Percentiles rank a stretch among this genome's conserved stretches.
These are phyloP conservation scores for Numenius arquata DNA, from an alignment of 2,113 vertebrate genomes.

Conservation along the genomic window DNA sequence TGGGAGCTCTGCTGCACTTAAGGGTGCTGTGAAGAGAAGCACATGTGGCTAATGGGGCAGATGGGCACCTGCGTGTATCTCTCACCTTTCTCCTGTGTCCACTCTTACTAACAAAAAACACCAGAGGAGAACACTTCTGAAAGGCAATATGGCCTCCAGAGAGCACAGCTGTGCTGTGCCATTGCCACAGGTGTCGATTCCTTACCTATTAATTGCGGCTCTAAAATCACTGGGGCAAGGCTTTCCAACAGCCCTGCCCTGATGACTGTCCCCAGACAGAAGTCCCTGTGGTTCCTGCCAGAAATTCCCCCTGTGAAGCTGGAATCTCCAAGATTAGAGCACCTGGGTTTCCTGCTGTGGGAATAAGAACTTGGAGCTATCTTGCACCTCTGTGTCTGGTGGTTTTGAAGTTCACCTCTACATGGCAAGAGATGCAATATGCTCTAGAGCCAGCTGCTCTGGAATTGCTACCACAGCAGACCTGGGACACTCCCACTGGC, in stretches of 20 bases:
- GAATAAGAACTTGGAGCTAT: not conserved
- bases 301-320: not conserved
- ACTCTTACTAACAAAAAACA: not conserved
- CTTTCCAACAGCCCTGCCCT: not conserved
- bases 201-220: not conserved
- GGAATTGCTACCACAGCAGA: not conserved
- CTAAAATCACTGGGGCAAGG: not conserved
- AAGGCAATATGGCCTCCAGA: not conserved
- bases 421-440: not conserved
- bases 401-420: not conserved
- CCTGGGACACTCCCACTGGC: not conserved
- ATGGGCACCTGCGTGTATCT: not conserved
- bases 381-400: not conserved
- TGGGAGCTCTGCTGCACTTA: not conserved
- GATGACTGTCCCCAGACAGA: not conserved
- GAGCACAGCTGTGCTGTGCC: not conserved
- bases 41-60: fast-evolving
- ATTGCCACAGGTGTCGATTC: not conserved
- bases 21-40: not conserved
- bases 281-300: not conserved
- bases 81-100: not conserved
- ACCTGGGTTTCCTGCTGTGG: not conserved
- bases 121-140: not conserved
- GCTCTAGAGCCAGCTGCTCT: not conserved
- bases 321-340: not conserved